Base-by-base conservation (phyloP, 2,797 vertebrate genomes). In the Valencia hispanica region DNA sequence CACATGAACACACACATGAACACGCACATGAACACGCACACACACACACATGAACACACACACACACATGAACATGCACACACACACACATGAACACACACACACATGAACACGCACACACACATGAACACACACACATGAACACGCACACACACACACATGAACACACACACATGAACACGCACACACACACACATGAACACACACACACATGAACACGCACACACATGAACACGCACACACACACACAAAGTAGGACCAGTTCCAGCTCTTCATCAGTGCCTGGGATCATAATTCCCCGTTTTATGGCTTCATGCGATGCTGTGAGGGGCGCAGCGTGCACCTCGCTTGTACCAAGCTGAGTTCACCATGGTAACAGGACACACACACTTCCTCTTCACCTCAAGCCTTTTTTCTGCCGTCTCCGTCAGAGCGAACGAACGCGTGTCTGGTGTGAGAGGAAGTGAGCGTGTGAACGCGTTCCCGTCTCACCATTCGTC, bases 341-440 rank as follows among this genome's bases (percentile, higher is more conserved):
- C 80, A 79, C 87, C n/a, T n/a, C 89, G 53, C 2, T 39, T 20
- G 36, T 84, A 82, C 80, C 76, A 61, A 85, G 79, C 84, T 9
- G 74, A 71, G 59, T 87, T 94, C 86, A 27, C 91, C 92, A 93
- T 91, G 90, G 94, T 83, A 94, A 95, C 95, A 82, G 84, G 86
- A 87, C 87, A 91, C 84, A 91, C 91, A 88, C 66, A 51, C 78
- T 69, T 73, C 78, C 57, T 79, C 77, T 82, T 70, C 68, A 80
- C 66, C 74, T 87, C 73, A 72, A 78, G 68, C 70, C 50, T 39
- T 81, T 27, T 61, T 68, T 78, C 57, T 81, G 66, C 71, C 45
- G 68, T 78, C 55, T 84, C 73, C 75, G 25, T 75, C 30, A 55
- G 18, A 70, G 72, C 47, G 32, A 36, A 18, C 47, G 32, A 36